A percentile compares a stretch with the other conserved stretches of the same genome.
These are phyloP conservation scores for Equus quagga DNA, from an alignment of 2,113 vertebrate genomes.

Conservation along the genomic window DNA sequence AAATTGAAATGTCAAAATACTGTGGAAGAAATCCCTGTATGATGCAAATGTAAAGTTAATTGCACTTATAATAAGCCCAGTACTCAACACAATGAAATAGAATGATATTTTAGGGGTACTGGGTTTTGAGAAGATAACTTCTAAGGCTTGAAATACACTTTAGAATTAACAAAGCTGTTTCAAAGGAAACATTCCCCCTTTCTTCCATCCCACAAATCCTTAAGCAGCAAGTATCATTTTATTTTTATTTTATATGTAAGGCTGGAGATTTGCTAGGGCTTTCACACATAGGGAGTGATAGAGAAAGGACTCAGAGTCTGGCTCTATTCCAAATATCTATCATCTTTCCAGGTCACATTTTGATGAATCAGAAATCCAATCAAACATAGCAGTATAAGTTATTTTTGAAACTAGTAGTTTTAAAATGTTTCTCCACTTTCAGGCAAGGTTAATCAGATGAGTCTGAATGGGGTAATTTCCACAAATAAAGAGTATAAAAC, in stretches of 20 bases:
- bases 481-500: neutral
- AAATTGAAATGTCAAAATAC: conserved; percentile 59
- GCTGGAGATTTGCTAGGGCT: neutral
- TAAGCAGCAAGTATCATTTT: neutral
- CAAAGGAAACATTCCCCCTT: neutral
- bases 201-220: neutral
- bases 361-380: neutral
- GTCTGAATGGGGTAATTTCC: neutral
- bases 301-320: neutral
- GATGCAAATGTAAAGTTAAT: neutral
- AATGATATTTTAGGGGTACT: neutral
- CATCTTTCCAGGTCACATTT: neutral
- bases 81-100: conserved; percentile 9
- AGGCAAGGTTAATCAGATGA: neutral
- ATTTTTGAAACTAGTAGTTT: neutral
- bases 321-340: conserved; percentile 4
- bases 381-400: neutral
- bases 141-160: neutral
- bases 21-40: conserved; percentile 28
- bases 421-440: neutral
- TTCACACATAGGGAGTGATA: neutral
- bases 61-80: conserved; percentile 19
- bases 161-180: neutral
- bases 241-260: neutral
- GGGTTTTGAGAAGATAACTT: neutral